Evolutionary conservation across 1,140 invertebrate genomes (phyloP).

Genomic region (Bombus soroeensis): DNA sequence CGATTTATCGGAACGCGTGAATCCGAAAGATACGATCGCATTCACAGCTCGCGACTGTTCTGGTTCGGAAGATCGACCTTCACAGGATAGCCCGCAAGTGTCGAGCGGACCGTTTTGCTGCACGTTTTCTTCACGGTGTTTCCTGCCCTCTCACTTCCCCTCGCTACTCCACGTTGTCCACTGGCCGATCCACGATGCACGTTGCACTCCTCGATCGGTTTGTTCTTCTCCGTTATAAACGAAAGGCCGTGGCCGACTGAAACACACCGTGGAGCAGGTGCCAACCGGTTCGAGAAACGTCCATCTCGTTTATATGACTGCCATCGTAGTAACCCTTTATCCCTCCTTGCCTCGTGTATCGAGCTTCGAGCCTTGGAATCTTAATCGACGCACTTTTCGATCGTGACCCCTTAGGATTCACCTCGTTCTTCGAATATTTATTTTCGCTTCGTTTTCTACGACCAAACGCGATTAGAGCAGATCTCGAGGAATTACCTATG

Average conservation of each 20-base stretch:
- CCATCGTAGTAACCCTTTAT: neutral
- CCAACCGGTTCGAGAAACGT: conserved; percentile 69
- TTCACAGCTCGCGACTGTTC: conserved; percentile 5
- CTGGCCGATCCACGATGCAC: conserved; percentile 27
- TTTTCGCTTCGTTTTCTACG: neutral
- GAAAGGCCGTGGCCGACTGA: conserved; percentile 57
- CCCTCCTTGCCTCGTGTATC: neutral
- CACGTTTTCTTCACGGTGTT: conserved; percentile 41
- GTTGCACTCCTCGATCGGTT: conserved; percentile 25
- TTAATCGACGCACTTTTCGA: neutral
- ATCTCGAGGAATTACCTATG: neutral
- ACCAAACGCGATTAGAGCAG: neutral
- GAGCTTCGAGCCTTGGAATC: neutral
- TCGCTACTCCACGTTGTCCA: neutral
- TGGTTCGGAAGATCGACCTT: conserved; percentile 41
- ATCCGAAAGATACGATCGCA: conserved; percentile 25
- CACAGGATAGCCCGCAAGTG: conserved; percentile 37
- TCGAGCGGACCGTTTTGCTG: conserved; percentile 19
- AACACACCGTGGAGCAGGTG: conserved; percentile 61
- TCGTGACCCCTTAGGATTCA: neutral
- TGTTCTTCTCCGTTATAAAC: conserved; percentile 54
- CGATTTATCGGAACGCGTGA: conserved; percentile 27
- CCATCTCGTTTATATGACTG: conserved; percentile 30
- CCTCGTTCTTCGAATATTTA: neutral
- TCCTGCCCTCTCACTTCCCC: conserved; percentile 13